phyloP scores from a whole-genome alignment of 2,888 invertebrate species.

The Myopa testacea region DNA sequence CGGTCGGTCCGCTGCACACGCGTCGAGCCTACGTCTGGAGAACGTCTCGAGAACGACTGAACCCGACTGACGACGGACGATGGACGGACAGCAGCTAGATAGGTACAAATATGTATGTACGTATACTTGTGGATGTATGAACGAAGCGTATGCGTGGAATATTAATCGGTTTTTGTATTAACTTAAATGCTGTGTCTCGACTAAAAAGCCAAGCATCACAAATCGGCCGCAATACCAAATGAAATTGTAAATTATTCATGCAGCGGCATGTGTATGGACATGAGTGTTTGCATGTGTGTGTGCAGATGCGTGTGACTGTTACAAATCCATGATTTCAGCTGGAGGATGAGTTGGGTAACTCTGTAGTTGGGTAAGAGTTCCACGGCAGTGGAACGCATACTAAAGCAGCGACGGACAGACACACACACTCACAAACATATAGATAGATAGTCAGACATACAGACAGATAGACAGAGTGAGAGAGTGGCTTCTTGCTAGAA shows the following conservation, averaged over 20 bases:
- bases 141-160: constrained; percentile 51
- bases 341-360: not conserved
- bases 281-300: constrained; percentile 23
- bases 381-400: not conserved
- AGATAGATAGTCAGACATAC: constrained; percentile 14
- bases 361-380: constrained; percentile 41
- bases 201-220: constrained; percentile 62
- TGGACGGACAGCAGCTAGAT: not conserved
- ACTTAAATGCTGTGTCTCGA: constrained; percentile 54
- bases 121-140: constrained; percentile 26
- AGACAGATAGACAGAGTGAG: not conserved
- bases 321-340: not conserved
- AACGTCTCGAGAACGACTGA: not conserved
- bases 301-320: constrained; percentile 14
- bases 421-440: not conserved
- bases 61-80: not conserved
- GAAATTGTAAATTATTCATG: constrained; percentile 67
- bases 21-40: not conserved
- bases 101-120: not conserved
- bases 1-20: not conserved
- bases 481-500: not conserved
- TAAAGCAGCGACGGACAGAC: constrained; percentile 9
- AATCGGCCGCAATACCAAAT: constrained; percentile 65
- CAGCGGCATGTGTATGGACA: constrained; percentile 19
- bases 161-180: constrained; percentile 59